phyloP scores from a whole-genome alignment of 2,797 vertebrate genomes.

The Microctenopoma steveboyesi region DNA sequence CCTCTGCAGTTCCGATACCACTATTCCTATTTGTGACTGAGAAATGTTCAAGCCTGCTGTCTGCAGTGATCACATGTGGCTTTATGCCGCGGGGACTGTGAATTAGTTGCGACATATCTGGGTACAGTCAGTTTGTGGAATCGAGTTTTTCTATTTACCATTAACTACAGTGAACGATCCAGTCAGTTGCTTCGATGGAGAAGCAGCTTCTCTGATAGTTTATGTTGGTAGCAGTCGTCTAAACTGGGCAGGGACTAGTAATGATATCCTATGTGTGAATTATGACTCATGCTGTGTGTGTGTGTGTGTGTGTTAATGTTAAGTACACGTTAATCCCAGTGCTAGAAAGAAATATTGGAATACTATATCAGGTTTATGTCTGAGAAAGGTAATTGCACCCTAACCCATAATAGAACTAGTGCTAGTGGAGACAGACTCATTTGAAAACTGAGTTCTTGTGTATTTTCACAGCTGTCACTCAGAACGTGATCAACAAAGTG shows the following conservation, averaged over 20 bases:
- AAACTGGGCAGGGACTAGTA: background rate
- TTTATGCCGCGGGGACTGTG: background rate
- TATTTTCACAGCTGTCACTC: slow-evolving; percentile 9
- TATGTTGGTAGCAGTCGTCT: background rate
- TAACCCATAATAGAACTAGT: background rate
- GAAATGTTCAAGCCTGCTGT: slow-evolving; percentile 7
- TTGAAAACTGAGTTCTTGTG: background rate
- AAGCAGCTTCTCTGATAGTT: slow-evolving; percentile 5
- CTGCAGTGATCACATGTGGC: slow-evolving; percentile 7
- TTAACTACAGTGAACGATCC: slow-evolving; percentile 18
- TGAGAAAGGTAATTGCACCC: too few relatives aligned
- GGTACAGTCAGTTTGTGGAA: slow-evolving; percentile 1
- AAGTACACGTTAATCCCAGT: slow-evolving; percentile 13
- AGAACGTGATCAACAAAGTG: slow-evolving; percentile 5
- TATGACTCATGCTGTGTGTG: background rate
- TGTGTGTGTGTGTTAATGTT: slow-evolving; percentile 1
- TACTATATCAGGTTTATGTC: too few relatives aligned
- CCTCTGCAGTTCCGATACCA: background rate
- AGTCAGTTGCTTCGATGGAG: slow-evolving; percentile 4
- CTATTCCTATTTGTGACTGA: background rate
- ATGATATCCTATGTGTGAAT: background rate
- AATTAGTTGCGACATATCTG: slow-evolving; percentile 2
- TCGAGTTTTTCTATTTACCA: background rate
- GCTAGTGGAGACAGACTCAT: background rate
- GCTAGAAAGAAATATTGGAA: background rate